Conservation (phyloP, 2,113 vertebrate species). For the Spheniscus mendiculus region DNA sequence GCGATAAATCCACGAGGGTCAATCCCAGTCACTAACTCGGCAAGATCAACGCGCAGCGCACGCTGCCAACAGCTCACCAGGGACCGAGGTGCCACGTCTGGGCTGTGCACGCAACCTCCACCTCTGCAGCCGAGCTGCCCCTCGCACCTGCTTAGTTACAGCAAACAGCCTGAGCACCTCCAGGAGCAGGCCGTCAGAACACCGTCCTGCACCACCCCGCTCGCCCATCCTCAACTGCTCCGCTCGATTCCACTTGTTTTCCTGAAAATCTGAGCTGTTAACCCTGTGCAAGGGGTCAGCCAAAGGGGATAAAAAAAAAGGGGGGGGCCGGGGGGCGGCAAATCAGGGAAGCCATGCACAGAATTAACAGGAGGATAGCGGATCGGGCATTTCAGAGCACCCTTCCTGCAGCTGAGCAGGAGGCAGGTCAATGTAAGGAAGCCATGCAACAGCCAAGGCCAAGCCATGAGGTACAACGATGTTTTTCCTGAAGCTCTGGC, state of each 20-base stretch:
- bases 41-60: fast-evolving
- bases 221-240: neutral
- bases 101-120: neutral
- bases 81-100: fast-evolving
- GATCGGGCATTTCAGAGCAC: neutral
- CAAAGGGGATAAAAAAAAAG: fast-evolving
- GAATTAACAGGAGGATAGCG: neutral
- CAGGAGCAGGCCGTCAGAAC: neutral
- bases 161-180: neutral
- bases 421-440: neutral
- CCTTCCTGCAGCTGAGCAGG: neutral
- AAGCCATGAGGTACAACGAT: fast-evolving
- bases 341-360: neutral
- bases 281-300: neutral
- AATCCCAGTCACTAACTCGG: neutral
- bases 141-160: neutral
- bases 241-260: too few relatives aligned
- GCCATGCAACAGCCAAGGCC: neutral
- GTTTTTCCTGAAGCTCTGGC: neutral
- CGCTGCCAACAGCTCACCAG: neutral
- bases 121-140: neutral
- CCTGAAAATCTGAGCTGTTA: neutral
- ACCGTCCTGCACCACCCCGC: fast-evolving
- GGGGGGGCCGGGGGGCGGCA: fast-evolving
- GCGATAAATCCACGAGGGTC: neutral